Conservation (phyloP, 2,797 vertebrate genomes). For the Coluber constrictor region DNA sequence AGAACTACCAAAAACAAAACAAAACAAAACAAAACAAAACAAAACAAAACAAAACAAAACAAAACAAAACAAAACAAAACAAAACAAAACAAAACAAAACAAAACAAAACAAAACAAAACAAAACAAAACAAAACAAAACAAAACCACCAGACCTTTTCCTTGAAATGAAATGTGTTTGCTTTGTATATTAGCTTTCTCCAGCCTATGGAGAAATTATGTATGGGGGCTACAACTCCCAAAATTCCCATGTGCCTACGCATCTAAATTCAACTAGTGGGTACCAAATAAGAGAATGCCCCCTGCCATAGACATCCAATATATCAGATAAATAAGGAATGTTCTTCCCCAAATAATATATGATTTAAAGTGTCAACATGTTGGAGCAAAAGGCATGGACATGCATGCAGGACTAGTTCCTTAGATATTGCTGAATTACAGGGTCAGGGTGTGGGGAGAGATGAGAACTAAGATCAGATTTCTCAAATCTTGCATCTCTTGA, state of each 20-base stretch:
- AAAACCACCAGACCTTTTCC: neutral
- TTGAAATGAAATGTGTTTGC: neutral
- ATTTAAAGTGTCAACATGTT: neutral
- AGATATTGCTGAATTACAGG: neutral
- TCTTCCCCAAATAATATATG: neutral
- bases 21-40: neutral
- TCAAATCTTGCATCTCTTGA: neutral
- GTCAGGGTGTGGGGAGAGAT: neutral
- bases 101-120: neutral
- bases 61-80: neutral
- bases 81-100: neutral
- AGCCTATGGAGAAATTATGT: neutral
- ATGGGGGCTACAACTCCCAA: neutral
- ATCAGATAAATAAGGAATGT: neutral
- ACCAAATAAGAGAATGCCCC: neutral
- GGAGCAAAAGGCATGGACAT: neutral
- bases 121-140: neutral
- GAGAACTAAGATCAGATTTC: neutral
- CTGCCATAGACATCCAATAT: neutral
- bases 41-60: neutral
- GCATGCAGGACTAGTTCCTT: neutral
- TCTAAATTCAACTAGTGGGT: neutral
- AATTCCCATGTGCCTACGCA: neutral
- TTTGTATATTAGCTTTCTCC: neutral
- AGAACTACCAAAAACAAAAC: neutral